Evolutionary conservation across 2,888 invertebrate species (phyloP).

Genomic region (Heliconius charithonia): DNA sequence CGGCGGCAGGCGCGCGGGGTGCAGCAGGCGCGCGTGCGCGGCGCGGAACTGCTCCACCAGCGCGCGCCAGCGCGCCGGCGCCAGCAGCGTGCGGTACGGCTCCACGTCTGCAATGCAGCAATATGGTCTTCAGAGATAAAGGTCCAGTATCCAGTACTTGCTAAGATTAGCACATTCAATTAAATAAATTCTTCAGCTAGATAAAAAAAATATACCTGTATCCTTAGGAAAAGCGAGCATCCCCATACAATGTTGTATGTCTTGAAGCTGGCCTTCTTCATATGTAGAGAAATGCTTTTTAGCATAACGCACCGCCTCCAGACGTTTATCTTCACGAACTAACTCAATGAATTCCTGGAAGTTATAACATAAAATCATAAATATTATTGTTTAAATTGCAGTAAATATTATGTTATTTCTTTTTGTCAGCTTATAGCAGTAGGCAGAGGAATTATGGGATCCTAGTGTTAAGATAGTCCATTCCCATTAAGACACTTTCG

Average conservation of each 20-base stretch:
- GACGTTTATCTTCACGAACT: constrained; percentile 91
- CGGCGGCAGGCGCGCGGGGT: constrained; percentile 94
- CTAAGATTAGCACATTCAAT: no score
- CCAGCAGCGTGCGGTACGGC: constrained; percentile 88
- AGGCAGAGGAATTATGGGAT: no score
- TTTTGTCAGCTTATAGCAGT: no score
- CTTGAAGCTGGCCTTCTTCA: constrained; percentile 93
- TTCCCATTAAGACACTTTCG: no score
- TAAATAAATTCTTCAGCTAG: no score
- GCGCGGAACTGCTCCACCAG: constrained; percentile 95
- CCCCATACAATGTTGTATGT: constrained; percentile 97
- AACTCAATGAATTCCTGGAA: constrained; percentile 96
- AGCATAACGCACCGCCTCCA: constrained; percentile 97
- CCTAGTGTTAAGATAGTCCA: no score
- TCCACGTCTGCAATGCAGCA: constrained; percentile 82
- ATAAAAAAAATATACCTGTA: constrained; percentile 87
- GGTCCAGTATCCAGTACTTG: no score
- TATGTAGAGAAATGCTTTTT: constrained; percentile 95
- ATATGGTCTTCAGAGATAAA: no score
- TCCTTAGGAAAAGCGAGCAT: constrained; percentile 95
- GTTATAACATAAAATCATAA: neutral
- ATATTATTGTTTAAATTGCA: no score
- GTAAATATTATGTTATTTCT: neutral
- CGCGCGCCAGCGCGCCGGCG: constrained; percentile 89
- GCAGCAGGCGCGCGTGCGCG: constrained; percentile 97